phyloP scores from a whole-genome alignment of 1,140 invertebrate species.

The Drosophila pachea region DNA sequence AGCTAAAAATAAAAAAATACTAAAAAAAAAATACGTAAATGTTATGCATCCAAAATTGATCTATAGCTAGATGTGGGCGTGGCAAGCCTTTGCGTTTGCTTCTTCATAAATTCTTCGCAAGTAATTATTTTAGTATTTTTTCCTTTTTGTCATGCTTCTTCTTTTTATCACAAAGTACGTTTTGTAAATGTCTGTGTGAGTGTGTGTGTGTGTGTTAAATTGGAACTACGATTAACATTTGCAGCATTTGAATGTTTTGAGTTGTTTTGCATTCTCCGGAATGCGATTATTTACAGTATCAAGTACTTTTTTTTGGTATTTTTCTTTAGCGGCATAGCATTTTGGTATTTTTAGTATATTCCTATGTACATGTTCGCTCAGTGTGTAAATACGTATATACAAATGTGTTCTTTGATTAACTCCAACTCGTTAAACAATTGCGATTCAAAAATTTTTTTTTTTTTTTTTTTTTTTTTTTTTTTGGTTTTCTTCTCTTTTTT shows the following conservation, averaged over 20 bases:
- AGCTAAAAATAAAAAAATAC: no score
- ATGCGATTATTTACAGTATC: slow-evolving; percentile 34
- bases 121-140: slow-evolving; percentile 8
- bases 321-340: slow-evolving; percentile 5
- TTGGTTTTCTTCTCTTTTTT: slow-evolving; percentile 18
- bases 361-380: slow-evolving; percentile 4
- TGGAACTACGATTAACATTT: slow-evolving; percentile 24
- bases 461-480: slow-evolving; percentile 1
- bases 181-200: slow-evolving; percentile 14
- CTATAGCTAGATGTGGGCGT: no score
- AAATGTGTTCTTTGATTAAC: slow-evolving; percentile 26
- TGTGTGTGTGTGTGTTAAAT: slow-evolving; percentile 29
- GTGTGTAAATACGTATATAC: slow-evolving; percentile 20
- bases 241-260: slow-evolving; percentile 9
- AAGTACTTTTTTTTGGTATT: slow-evolving; percentile 5
- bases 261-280: not conserved
- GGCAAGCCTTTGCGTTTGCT: slow-evolving; percentile 38
- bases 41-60: no score
- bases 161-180: slow-evolving; percentile 44
- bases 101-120: slow-evolving; percentile 30
- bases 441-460: slow-evolving; percentile 13
- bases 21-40: no score
- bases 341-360: not conserved
- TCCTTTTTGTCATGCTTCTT: not conserved
- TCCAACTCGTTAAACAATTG: no score